Evolutionary conservation across 1,140 invertebrate species (phyloP).

Genomic region (Drosophila varians): DNA sequence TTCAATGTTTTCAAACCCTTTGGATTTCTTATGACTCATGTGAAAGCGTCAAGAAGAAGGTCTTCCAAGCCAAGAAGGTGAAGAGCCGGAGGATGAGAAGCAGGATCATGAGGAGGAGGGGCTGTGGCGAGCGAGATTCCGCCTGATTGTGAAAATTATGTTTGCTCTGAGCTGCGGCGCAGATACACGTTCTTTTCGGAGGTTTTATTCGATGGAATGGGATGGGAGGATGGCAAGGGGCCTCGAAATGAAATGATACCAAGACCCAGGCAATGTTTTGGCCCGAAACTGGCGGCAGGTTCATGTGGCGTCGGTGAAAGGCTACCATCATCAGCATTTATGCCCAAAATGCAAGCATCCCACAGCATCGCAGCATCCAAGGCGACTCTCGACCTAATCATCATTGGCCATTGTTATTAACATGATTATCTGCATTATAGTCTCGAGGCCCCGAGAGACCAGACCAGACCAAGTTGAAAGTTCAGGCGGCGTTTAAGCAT

Average conservation of each 20-base stretch:
- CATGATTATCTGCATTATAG: slow-evolving; percentile 80
- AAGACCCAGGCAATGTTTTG: background rate
- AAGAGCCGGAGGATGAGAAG: slow-evolving; percentile 1
- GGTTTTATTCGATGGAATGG: slow-evolving; percentile 10
- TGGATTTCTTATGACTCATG: slow-evolving; percentile 77
- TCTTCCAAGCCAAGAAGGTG: background rate
- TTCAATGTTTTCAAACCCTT: too few species aligned
- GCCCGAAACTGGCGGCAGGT: slow-evolving; percentile 50
- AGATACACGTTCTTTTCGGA: slow-evolving; percentile 32
- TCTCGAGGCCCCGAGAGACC: slow-evolving; percentile 39
- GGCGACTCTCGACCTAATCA: slow-evolving; percentile 62
- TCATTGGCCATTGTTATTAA: slow-evolving; percentile 82
- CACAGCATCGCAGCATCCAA: background rate
- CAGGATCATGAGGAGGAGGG: slow-evolving; percentile 10
- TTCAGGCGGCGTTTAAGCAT: slow-evolving; percentile 80
- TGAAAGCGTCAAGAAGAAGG: slow-evolving; percentile 64
- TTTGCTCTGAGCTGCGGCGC: slow-evolving; percentile 64
- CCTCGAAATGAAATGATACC: background rate
- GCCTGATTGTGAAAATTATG: slow-evolving; percentile 77
- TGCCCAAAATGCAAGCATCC: slow-evolving; percentile 14
- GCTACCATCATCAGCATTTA: slow-evolving; percentile 70
- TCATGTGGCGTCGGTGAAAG: slow-evolving; percentile 75
- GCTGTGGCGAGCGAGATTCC: slow-evolving; percentile 49
- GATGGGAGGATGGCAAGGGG: slow-evolving; percentile 3
- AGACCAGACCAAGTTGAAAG: slow-evolving; percentile 71